A percentile compares a stretch with the other conserved stretches of the same genome.
These are phyloP conservation scores for Drosophila suzukii DNA, from an alignment of 1,140 invertebrate species.

Conservation along the genomic window DNA sequence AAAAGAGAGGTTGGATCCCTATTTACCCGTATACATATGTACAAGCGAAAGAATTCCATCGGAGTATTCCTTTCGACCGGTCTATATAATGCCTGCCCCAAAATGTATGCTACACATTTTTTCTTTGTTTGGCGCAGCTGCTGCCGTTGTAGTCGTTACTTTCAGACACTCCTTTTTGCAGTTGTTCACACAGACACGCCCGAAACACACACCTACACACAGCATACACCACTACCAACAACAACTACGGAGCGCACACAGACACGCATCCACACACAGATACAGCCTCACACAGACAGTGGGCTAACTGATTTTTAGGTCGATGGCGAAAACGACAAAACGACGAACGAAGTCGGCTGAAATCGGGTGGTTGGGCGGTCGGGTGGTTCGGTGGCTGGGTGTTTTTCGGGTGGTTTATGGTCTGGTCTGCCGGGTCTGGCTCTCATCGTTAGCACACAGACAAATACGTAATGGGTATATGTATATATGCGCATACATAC, in stretches of 20 bases:
- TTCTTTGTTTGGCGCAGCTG: conserved; percentile 30
- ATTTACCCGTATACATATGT: conserved; percentile 13
- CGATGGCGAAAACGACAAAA: conserved; percentile 73
- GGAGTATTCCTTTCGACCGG: conserved; percentile 15
- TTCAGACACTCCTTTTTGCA: conserved; percentile 79
- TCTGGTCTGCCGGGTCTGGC: conserved; percentile 55
- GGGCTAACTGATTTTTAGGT: conserved; percentile 80
- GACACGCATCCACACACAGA: conserved; percentile 23
- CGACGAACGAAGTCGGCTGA: conserved; percentile 49
- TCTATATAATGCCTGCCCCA: conserved; percentile 43
- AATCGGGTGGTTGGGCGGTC: conserved; percentile 36
- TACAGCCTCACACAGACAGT: conserved; percentile 43
- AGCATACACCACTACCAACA: conserved; percentile 4
- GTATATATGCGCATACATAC: conserved; percentile 16
- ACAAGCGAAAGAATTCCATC: conserved; percentile 3
- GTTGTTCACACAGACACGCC: conserved; percentile 50
- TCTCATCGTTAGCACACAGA: conserved; percentile 44
- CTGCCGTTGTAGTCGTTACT: conserved; percentile 44
- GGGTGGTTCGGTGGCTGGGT: conserved; percentile 4
- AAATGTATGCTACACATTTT: conserved; percentile 76
- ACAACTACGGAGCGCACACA: conserved; percentile 19
- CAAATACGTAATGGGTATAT: conserved; percentile 10
- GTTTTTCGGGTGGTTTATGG: conserved; percentile 36
- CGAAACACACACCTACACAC: conserved; percentile 8
- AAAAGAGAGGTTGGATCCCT: background rate